Base-by-base conservation (phyloP, 1,140 invertebrate genomes). In the Bombus polaris region DNA sequence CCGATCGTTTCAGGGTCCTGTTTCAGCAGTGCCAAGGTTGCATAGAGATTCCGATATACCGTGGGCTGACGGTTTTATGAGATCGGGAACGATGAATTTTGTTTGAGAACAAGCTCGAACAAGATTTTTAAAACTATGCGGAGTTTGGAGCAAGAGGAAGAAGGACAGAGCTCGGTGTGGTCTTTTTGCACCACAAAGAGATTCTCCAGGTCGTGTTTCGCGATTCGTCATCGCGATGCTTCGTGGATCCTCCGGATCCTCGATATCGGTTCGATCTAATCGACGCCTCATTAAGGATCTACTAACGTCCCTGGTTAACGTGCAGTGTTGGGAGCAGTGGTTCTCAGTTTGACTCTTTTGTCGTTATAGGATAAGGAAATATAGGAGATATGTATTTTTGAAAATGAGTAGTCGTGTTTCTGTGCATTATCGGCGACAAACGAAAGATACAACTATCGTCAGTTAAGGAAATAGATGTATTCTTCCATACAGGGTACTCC, bases 271-370 rank as follows among this genome's bases (percentile, higher is more conserved):
- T 32, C 87, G 87, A 94, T 94, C 93, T 94, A 94, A 94, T 94
- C 93, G 92, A 89, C 91, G 91, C 90, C 93, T 94, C 93, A 94
- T 94, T 94, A 94, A 94, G 93, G 94, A 93, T 93, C 93, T 87
- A 78, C 78, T 76, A 88, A 85, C 83, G 89, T 83, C 72, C 65
- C 68, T 68, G 84, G 59, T 32, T 68, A 65, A n/a, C 75, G 82
- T 66, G 74, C 82, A 37, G 68, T 70, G 74, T 92, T 89, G 87
- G 86, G 28, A 70, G 66, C 92, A 92, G 93, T 87, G 91, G 86
- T 91, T 93, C 93, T 93, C 91, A 88, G 32, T 71, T 78, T 68
- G 28, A 18, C 5, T 6, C 3, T 44, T 22, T 68, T 35, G 2
- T 35, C 32, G 57, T 25, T 71, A 35, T 18, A 42, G 4, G 5